A percentile compares a stretch with the other conserved stretches of the same genome.
These are phyloP conservation scores for Pygoscelis adeliae DNA, from an alignment of 2,113 vertebrate genomes.

Conservation along the genomic window DNA sequence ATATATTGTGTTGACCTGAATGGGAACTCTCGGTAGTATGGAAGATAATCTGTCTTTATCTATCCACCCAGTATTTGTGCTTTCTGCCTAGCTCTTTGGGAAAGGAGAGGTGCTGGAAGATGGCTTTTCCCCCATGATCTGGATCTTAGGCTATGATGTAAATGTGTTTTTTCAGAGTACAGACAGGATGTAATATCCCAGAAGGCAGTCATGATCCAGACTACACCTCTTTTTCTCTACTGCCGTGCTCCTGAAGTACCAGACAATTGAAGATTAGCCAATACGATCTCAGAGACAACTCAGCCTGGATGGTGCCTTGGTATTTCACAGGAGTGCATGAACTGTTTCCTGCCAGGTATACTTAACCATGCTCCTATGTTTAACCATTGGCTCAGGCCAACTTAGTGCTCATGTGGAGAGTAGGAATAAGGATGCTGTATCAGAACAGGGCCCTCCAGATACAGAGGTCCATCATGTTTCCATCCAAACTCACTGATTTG, in stretches of 20 bases:
- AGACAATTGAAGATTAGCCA: neutral
- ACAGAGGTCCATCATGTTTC: neutral
- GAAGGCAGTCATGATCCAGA: neutral
- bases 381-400: neutral
- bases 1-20: neutral
- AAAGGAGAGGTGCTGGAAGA: neutral
- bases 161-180: neutral
- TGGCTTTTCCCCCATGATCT: neutral
- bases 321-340: rapidly evolving
- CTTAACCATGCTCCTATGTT: neutral
- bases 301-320: neutral
- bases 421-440: neutral
- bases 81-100: neutral
- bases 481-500: neutral
- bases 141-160: neutral
- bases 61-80: neutral
- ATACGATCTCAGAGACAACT: neutral
- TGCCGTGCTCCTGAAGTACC: neutral
- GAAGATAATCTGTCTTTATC: neutral
- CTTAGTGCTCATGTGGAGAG: neutral
- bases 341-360: neutral
- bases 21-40: neutral
- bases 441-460: neutral
- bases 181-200: neutral
- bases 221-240: neutral